phyloP scores from a whole-genome alignment of 2,888 invertebrate genomes.

The Allophyes oxyacanthae region DNA sequence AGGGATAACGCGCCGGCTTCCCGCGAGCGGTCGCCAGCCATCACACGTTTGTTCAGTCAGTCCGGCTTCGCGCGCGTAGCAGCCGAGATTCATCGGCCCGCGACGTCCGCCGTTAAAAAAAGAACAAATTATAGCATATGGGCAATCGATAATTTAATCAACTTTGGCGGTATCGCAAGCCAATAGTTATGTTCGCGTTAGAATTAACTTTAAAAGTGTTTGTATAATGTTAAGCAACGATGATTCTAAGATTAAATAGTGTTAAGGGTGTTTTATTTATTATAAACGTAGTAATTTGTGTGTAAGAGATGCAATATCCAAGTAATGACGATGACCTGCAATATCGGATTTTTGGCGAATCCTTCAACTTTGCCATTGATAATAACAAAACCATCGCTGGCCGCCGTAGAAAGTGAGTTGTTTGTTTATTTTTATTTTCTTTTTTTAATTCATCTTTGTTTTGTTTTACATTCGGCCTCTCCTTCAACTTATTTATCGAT shows the following conservation, averaged over 20 bases:
- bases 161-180: slow-evolving; percentile 34
- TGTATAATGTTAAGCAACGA: slow-evolving; percentile 71
- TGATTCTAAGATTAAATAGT: slow-evolving; percentile 79
- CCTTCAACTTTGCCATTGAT: slow-evolving; percentile 80
- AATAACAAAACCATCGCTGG: slow-evolving; percentile 67
- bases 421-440: slow-evolving; percentile 34
- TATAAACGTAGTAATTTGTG: slow-evolving; percentile 75
- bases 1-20: slow-evolving; percentile 61
- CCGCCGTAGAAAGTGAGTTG: slow-evolving; percentile 82
- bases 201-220: slow-evolving; percentile 50
- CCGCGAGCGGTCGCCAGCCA: slow-evolving; percentile 62
- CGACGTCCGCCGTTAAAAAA: slow-evolving; percentile 50
- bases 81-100: slow-evolving; percentile 71
- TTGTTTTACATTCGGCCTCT: background rate
- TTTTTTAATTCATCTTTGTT: background rate
- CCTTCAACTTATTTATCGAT: no score
- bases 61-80: slow-evolving; percentile 80
- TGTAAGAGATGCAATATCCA: slow-evolving; percentile 87
- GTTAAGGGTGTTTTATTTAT: slow-evolving; percentile 80
- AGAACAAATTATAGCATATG: slow-evolving; percentile 44
- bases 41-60: slow-evolving; percentile 63
- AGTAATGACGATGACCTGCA: slow-evolving; percentile 86
- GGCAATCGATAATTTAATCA: slow-evolving; percentile 23
- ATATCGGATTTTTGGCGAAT: slow-evolving; percentile 88
- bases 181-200: slow-evolving; percentile 41